Evolutionary conservation across 2,888 invertebrate species (phyloP), one percentile per base, ranked within the genome.

Genomic region (Pollenia labialis): DNA sequence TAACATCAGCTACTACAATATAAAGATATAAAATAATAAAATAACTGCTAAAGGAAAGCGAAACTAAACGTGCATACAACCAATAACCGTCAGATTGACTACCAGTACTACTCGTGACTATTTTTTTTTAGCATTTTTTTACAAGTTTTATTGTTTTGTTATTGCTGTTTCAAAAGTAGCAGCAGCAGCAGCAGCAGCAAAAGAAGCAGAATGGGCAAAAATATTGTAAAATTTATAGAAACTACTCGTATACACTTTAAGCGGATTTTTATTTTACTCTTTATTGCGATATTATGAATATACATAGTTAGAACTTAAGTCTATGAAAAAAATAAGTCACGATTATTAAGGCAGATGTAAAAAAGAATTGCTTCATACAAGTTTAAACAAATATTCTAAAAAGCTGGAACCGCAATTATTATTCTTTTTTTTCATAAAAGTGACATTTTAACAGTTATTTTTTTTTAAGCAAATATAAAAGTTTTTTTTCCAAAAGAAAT

Each of bases 41-140:
- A 74, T 80, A 80, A 84, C 76, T 74, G 84, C 68, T 74, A 79
- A 88, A 85, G 85, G 79, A 88, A 88, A 86, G 84, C 88, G 88
- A 88, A 88, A 88, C 60, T 85, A 64, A 86, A 87, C 69, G 75
- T 81, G 79, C 23, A 32, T 42, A 72, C 32, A 58, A 64, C 4
- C 52, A 64, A 60, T 4, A 48, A 42, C 23, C 32, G 32, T 48
- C 23, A 56, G 56, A 18, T 50, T 66, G 68, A 75, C 77, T 79
- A 56, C 60, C 69, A 56, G 69, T 72, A 16, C 66, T 60, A 69
- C 81, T 87, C 81, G 84, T 87, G 84, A 87, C 87, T 77, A 18
- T 68, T 69, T 48, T 58, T 48, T 58, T 85, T 62, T 48, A 32
- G 32, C 32, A 32, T 74, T 44, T 60, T 42, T 56, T 48, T 60